Conservation (phyloP, 2,888 invertebrate species). For the Hymenopus coronatus region DNA sequence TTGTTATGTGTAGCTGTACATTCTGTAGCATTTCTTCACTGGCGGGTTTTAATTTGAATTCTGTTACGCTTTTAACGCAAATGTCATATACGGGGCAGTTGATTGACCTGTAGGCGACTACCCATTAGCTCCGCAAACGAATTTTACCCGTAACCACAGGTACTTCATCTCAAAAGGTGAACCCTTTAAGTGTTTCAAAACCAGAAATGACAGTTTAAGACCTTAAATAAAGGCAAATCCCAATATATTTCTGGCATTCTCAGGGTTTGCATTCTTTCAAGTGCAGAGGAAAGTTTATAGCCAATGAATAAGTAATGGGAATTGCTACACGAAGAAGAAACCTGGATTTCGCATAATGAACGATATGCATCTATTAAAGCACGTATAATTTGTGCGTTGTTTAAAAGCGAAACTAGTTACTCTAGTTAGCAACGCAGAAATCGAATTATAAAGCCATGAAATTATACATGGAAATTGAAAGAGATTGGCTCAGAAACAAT, state of each 20-base stretch:
- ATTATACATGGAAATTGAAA: neutral
- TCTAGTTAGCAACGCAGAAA: neutral
- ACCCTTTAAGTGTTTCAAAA: no score
- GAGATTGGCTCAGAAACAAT: neutral
- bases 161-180: no score
- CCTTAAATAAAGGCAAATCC: no score
- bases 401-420: neutral
- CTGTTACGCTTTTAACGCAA: no score
- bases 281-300: neutral
- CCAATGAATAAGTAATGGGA: neutral
- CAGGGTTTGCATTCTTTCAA: neutral
- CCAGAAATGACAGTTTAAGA: no score
- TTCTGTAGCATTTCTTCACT: no score
- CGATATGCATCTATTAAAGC: neutral
- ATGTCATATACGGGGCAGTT: no score
- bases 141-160: no score
- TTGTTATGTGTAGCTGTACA: no score
- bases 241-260: neutral
- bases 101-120: no score
- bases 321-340: neutral
- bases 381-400: neutral
- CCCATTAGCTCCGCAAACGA: no score
- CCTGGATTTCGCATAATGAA: neutral
- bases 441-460: neutral
- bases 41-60: no score